phyloP scores from a whole-genome alignment of 1,140 invertebrate species.

The Philaenus spumarius region DNA sequence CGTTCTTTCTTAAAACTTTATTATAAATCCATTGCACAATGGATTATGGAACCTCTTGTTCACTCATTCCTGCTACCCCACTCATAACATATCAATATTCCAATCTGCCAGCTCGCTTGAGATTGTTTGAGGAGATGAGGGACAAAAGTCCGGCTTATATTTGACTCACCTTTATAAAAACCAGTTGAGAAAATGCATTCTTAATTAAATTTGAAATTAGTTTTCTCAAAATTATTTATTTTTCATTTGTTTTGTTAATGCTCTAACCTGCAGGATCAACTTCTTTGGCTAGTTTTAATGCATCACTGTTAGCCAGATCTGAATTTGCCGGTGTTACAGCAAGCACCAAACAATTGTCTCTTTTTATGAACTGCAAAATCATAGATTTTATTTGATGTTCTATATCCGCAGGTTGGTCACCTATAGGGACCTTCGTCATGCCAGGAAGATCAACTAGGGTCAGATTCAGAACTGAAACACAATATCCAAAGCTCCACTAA shows the following conservation, averaged over 20 bases:
- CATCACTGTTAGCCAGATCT: slow-evolving; percentile 94
- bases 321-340: slow-evolving; percentile 96
- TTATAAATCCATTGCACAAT: too few relatives aligned
- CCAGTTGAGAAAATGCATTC: too few relatives aligned
- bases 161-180: too few relatives aligned
- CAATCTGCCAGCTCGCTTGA: too few relatives aligned
- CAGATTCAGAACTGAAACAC: slow-evolving; percentile 78
- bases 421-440: slow-evolving; percentile 91
- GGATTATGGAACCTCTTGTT: too few relatives aligned
- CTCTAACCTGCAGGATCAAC: slow-evolving; percentile 85
- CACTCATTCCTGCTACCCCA: too few relatives aligned
- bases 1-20: too few relatives aligned
- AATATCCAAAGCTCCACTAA: slow-evolving; percentile 24
- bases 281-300: slow-evolving; percentile 91
- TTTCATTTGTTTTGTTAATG: not conserved
- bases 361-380: slow-evolving; percentile 90
- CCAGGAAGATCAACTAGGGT: slow-evolving; percentile 95
- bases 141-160: too few relatives aligned
- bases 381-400: slow-evolving; percentile 89
- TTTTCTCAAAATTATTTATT: not conserved
- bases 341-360: slow-evolving; percentile 89
- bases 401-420: slow-evolving; percentile 91
- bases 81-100: too few relatives aligned
- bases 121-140: too few relatives aligned
- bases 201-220: not conserved